Base-by-base conservation (phyloP, 1,140 invertebrate species). In the Lepidurus packardi region DNA sequence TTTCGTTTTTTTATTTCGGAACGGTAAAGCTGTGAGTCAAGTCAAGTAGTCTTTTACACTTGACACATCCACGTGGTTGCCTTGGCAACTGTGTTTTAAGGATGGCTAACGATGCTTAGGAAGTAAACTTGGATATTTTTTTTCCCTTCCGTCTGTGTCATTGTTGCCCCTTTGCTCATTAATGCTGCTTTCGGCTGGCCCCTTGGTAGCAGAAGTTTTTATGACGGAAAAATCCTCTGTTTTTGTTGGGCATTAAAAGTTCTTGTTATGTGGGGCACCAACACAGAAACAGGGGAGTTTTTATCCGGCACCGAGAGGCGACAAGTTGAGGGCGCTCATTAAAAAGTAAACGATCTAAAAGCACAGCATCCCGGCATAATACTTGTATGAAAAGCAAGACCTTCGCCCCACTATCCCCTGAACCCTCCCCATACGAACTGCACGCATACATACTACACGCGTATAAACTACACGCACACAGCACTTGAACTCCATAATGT, bases 341-440 rank as follows among this genome's bases (percentile, higher is more conserved):
- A 65, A 65, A 65, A 65, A 65, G 53, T 65, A 65, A 65, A 65
- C 53, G 53, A 65, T 65, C 53, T 65, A 65, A 65, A 65, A 65
- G 53, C 53, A 65, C 53, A 65, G 53, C 53, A 65, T 65, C 53
- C 53, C 53, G 53, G 21, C 53, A 65, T n/a, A 65, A 65, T 21
- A 65, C 53, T 65, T 16, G 9, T 34, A 34, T 34, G 34, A 34
- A 34, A 34, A 34, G 34, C 34, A 34, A 34, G 34, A 34, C 34
- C 34, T 34, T 34, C 34, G 34, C 34, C 34, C 34, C 3, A 34
- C 34, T 34, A 34, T 34, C 34, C 34, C 34, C 3, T 34, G 34
- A 34, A 34, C 34, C 34, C 34, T 34, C 34, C 34, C 34, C 34
- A 34, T 34, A 4, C 34, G 4, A 34, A 34, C 34, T 34, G n/a